Base-by-base conservation (phyloP, 1,140 invertebrate species). In the Drosophila simulans region DNA sequence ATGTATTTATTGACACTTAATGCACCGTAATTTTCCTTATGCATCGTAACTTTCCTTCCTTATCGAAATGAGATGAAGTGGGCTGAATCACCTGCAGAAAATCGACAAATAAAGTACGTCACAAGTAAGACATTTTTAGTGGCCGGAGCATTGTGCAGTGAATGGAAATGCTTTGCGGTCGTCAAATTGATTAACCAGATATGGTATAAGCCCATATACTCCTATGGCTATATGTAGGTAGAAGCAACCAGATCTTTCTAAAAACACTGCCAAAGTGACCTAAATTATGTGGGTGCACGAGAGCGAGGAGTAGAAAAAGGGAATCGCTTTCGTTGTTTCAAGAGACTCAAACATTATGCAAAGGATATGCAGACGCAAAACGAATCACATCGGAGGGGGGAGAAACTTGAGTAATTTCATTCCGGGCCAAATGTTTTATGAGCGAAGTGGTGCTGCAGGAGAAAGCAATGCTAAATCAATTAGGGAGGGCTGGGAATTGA, bases 101-200 rank as follows among this genome's bases (percentile, higher is more conserved):
- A 83, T 83, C 80, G 80, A 79, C 52, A 51, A 65, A 79, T 79
- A 78, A 75, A 72, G 55, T 78, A 83, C 62, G 57, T 35, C 43
- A 45, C 64, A 45, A 49, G 22, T 55, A 51, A 55, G 63, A 46
- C 49, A n/a, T 20, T 53, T 20, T 12, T 27, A 4, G 22, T 15
- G n/a, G 17, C 17, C 1, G 25, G 34, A 15, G 15, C 17, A 4
- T 7, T 15, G 8, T 31, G 31, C 2, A 31, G 27, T 31, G 1
- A 31, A 31, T 10, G 7, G 27, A 31, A 31, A 31, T 31, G 3
- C 31, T 8, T 8, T 31, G 31, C 27, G 8, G 27, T 31, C 8
- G 31, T 31, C 20, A 3, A 22, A 22, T 31, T 8, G 31, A 31
- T 31, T 31, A 31, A 8, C 31, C 8, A 31, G 31, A 31, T 31